A percentile compares a stretch with the other conserved stretches of the same genome.
phyloP scores from a whole-genome alignment of 2,113 vertebrate genomes.

The Pygathrix nemaeus region DNA sequence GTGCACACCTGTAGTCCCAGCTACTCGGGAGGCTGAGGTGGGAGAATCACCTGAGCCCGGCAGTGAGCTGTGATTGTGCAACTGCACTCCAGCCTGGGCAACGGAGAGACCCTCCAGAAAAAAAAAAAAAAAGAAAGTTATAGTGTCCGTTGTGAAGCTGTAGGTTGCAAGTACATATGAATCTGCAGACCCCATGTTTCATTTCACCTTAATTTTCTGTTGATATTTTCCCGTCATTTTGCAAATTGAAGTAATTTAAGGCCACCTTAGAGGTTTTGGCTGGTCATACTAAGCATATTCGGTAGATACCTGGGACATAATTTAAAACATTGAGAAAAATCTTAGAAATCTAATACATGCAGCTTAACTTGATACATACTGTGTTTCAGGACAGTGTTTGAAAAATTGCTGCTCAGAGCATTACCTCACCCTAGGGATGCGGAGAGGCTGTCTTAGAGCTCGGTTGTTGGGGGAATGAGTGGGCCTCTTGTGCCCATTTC shows the following conservation, averaged over 20 bases:
- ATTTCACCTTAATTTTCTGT: conserved; percentile 15
- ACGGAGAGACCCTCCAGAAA: no score
- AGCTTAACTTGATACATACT: not conserved
- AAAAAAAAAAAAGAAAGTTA: not conserved
- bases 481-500: not conserved
- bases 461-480: fast-evolving
- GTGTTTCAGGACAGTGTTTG: not conserved
- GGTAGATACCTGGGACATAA: not conserved
- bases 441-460: not conserved
- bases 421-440: not conserved
- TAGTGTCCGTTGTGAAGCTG: not conserved
- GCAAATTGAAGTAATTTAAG: conserved; percentile 27
- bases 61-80: no score
- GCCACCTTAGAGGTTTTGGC: not conserved
- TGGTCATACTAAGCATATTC: not conserved
- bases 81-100: no score
- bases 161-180: not conserved
- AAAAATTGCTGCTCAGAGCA: not conserved
- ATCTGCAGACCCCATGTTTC: not conserved
- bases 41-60: no score
- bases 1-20: no score
- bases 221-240: conserved; percentile 29
- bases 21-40: no score
- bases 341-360: not conserved
- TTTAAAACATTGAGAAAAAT: not conserved